Percentiles rank a stretch among this genome's conserved stretches.
These are phyloP conservation scores for Acrossocheilus fasciatus DNA, from an alignment of 2,797 vertebrate genomes.

Conservation along the genomic window DNA sequence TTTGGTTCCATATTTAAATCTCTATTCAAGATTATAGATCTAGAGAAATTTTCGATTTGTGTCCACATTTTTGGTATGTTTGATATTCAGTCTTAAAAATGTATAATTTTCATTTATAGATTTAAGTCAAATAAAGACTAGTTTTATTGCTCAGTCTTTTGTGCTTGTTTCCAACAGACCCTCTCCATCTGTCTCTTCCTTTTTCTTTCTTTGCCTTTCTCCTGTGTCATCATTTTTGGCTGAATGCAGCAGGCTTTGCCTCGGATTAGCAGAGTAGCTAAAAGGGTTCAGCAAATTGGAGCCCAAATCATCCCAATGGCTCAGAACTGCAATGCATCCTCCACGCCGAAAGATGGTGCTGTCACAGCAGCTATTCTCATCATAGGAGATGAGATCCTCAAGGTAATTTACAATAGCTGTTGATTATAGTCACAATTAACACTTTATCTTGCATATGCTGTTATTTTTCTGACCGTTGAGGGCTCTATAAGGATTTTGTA, in stretches of 20 bases:
- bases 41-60: background rate
- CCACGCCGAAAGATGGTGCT: constrained; percentile 55
- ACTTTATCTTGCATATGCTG: background rate
- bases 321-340: constrained; percentile 56
- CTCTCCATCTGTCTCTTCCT: constrained; percentile 5
- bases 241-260: constrained; percentile 67
- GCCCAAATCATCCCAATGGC: constrained; percentile 79
- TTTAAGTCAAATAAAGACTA: background rate
- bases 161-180: constrained; percentile 42
- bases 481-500: background rate
- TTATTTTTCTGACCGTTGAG: background rate
- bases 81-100: background rate
- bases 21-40: background rate
- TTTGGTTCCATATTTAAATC: background rate
- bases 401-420: constrained; percentile 77
- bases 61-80: background rate
- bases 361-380: constrained; percentile 92
- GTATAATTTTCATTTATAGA: background rate
- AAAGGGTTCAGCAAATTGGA: constrained; percentile 73
- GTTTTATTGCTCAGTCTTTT: constrained; percentile 6
- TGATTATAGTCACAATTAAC: background rate
- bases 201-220: constrained; percentile 12
- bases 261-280: constrained; percentile 71
- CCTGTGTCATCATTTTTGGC: constrained; percentile 51
- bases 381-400: constrained; percentile 95